Evolutionary conservation across 2,888 invertebrate species (phyloP), one percentile per base, ranked within the genome.

Genomic region (Drosophila affinis): DNA sequence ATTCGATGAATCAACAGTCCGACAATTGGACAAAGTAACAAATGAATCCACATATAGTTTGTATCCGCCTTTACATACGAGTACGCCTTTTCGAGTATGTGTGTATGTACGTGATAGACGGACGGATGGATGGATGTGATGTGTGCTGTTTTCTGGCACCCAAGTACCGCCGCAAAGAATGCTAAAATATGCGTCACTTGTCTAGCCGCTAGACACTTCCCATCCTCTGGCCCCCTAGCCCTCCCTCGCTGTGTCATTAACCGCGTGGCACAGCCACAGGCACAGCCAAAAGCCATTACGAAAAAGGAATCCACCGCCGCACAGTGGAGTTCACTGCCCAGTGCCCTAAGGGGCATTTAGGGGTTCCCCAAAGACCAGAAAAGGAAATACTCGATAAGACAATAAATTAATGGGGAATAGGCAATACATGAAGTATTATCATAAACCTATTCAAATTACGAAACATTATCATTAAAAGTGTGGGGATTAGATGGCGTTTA

Each of bases 181-280:
- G 68, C 61, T 60, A 47, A 63, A 73, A 81, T 85, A 74, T 73
- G 85, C 77, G 83, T 88, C 83, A 83, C 86, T 88, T 79, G 82
- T 78, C 78, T 88, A 77, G 83, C 67, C 65, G 32, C 49, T 57
- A 53, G 67, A 44, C 46, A n/a, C 27, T 46, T 53, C 53, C 61
- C 54, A 48, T 44, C 64, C 54, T 18, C 54, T 18, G 21, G 73
- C 64, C 62, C 55, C 60, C 54, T 64, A 64, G 56, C 29, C 54
- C 24, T 62, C 27, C 39, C 75, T 59, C 60, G 46, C 56, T 51
- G 76, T 72, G 88, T 79, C 87, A 83, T 86, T 88, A 78, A 82
- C 83, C 88, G 86, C 49, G 34, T 10, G 32, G 18, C 29, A 18
- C 5, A n/a, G 27, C 17, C 17, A 34, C 29, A 32, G 57, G 44